Conservation (phyloP, 1,140 invertebrate species). For the Stegodyphus mimosarum region DNA sequence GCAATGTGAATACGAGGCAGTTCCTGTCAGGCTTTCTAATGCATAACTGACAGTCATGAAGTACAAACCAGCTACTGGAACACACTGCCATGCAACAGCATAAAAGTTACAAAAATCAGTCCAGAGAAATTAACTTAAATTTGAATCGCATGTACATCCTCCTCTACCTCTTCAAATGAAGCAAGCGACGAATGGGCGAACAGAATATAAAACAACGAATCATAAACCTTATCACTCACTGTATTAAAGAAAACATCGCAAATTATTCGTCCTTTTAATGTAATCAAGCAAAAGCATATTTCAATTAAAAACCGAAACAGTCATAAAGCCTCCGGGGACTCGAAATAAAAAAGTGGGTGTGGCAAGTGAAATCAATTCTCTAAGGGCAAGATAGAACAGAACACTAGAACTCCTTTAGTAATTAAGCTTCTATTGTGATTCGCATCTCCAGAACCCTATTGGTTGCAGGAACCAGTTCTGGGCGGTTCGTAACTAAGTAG, state of each 20-base stretch:
- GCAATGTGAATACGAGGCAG: too few relatives aligned
- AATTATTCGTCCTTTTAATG: neutral
- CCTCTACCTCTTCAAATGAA: too few relatives aligned
- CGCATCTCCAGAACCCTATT: slow-evolving; percentile 35
- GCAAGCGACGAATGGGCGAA: too few relatives aligned
- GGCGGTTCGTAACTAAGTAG: slow-evolving; percentile 46
- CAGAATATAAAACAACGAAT: too few relatives aligned
- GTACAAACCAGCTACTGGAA: too few relatives aligned
- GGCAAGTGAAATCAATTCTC: slow-evolving; percentile 50
- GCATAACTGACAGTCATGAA: too few relatives aligned
- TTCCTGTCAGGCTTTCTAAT: too few relatives aligned
- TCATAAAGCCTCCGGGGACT: slow-evolving; percentile 1
- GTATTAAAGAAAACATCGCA: neutral
- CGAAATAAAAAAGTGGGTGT: slow-evolving; percentile 40
- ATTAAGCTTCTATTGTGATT: slow-evolving; percentile 50
- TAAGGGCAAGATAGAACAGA: slow-evolving; percentile 14
- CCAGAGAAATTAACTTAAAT: too few relatives aligned
- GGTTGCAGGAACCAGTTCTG: slow-evolving; percentile 37
- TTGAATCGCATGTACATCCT: too few relatives aligned
- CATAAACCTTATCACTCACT: slow-evolving; percentile 11
- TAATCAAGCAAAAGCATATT: slow-evolving; percentile 38
- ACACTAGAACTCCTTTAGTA: slow-evolving; percentile 18
- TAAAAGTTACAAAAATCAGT: too few relatives aligned
- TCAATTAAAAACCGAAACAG: slow-evolving; percentile 44
- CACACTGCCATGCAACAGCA: too few relatives aligned